Evolutionary conservation across 2,113 vertebrate species (phyloP).

Genomic region (Callithrix jacchus): DNA sequence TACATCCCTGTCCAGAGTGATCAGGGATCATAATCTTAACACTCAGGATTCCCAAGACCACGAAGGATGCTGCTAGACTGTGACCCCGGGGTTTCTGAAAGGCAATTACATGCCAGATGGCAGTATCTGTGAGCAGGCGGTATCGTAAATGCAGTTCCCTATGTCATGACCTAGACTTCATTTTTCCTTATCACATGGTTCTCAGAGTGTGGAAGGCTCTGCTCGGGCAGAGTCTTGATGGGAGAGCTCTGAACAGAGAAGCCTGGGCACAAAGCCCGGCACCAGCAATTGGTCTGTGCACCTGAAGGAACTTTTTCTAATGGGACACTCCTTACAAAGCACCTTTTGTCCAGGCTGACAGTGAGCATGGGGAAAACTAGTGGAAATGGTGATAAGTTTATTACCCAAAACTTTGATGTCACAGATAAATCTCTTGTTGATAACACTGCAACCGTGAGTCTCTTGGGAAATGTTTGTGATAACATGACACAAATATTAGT

Average conservation of each 20-base stretch:
- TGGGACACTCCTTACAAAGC: constrained; percentile 77
- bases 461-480: constrained; percentile 83
- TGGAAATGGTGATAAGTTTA: constrained; percentile 88
- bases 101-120: neutral
- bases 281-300: constrained; percentile 5
- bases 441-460: constrained; percentile 73
- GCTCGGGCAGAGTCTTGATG: neutral
- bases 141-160: neutral
- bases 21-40: neutral
- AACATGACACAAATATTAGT: constrained; percentile 81
- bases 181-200: neutral
- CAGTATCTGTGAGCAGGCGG: neutral
- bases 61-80: neutral
- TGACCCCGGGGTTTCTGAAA: neutral
- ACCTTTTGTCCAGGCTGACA: constrained; percentile 80
- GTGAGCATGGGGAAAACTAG: constrained; percentile 69
- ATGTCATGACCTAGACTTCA: neutral
- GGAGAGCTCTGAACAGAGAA: neutral
- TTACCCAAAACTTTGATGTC: constrained; percentile 85
- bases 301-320: constrained; percentile 75
- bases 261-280: constrained; percentile 29
- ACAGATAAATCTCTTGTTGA: constrained; percentile 79
- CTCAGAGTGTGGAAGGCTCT: neutral
- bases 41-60: neutral
- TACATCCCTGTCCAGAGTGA: neutral